phyloP scores from a whole-genome alignment of 2,888 invertebrate genomes.

The Sinodicranocentrus sp. region DNA sequence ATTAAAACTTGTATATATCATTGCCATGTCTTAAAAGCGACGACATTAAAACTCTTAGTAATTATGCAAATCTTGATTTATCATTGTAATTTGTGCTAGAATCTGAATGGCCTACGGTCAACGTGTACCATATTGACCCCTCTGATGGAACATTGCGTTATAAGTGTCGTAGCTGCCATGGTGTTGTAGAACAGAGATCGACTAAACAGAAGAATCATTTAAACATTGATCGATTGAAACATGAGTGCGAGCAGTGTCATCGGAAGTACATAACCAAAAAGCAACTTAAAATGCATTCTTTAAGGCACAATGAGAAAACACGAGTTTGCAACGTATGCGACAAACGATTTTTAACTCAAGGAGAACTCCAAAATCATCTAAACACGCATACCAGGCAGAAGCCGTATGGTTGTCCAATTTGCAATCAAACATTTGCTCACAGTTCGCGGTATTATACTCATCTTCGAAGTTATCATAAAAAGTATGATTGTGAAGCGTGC shows the following conservation, averaged over 20 bases:
- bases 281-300: conserved; percentile 47
- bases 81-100: conserved; percentile 30
- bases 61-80: too few species aligned
- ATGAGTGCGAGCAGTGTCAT: conserved; percentile 40
- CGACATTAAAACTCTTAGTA: too few species aligned
- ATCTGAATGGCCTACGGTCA: conserved; percentile 29
- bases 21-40: not conserved
- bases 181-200: conserved; percentile 40
- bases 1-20: not conserved
- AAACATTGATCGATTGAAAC: conserved; percentile 9
- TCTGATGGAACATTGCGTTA: conserved; percentile 52
- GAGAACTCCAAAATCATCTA: conserved; percentile 56
- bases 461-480: conserved; percentile 51
- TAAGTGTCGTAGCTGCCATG: conserved; percentile 58
- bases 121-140: conserved; percentile 45
- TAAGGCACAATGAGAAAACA: conserved; percentile 56
- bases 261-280: conserved; percentile 46
- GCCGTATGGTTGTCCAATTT: conserved; percentile 48
- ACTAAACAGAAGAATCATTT: conserved; percentile 14
- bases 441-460: conserved; percentile 58
- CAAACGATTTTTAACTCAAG: conserved; percentile 53
- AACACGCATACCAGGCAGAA: conserved; percentile 61
- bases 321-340: conserved; percentile 38
- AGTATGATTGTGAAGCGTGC: conserved; percentile 57
- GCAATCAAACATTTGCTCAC: conserved; percentile 45